Conservation (phyloP, 1,140 invertebrate species). For the Plodia interpunctella region DNA sequence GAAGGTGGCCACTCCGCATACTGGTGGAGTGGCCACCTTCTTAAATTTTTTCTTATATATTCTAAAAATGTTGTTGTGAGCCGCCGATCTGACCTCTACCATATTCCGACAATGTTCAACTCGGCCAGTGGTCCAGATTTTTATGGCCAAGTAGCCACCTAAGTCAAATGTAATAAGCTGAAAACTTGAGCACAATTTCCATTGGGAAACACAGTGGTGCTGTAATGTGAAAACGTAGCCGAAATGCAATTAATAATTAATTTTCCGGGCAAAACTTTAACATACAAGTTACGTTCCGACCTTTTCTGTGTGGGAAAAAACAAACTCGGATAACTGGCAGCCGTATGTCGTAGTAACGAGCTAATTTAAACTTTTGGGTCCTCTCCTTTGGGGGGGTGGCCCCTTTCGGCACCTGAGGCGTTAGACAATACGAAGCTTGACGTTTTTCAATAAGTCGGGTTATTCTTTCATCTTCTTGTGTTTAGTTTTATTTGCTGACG, state of each 20-base stretch:
- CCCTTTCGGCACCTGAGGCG: slow-evolving; percentile 63
- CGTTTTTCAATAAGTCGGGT: slow-evolving; percentile 53
- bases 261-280: slow-evolving; percentile 47
- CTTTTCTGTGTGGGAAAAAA: slow-evolving; percentile 68
- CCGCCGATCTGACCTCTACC: too few species aligned
- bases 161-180: too few species aligned
- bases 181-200: too few species aligned
- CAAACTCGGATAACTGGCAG: slow-evolving; percentile 58
- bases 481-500: too few species aligned
- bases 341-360: slow-evolving; percentile 65
- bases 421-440: slow-evolving; percentile 42
- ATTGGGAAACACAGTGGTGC: slow-evolving; percentile 24
- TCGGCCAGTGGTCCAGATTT: too few species aligned
- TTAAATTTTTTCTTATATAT: too few species aligned
- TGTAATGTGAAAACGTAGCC: slow-evolving; percentile 28
- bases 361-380: slow-evolving; percentile 74
- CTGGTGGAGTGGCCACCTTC: too few species aligned
- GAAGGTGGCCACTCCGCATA: too few species aligned
- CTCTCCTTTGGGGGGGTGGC: slow-evolving; percentile 48
- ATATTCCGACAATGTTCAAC: too few species aligned
- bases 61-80: too few species aligned
- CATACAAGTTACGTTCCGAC: slow-evolving; percentile 57
- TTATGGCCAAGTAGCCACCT: too few species aligned
- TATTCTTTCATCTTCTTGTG: too few species aligned
- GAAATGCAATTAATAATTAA: slow-evolving; percentile 64